Evolutionary conservation across 1,140 invertebrate genomes (phyloP).

Genomic region (Papilio aristodemus): DNA sequence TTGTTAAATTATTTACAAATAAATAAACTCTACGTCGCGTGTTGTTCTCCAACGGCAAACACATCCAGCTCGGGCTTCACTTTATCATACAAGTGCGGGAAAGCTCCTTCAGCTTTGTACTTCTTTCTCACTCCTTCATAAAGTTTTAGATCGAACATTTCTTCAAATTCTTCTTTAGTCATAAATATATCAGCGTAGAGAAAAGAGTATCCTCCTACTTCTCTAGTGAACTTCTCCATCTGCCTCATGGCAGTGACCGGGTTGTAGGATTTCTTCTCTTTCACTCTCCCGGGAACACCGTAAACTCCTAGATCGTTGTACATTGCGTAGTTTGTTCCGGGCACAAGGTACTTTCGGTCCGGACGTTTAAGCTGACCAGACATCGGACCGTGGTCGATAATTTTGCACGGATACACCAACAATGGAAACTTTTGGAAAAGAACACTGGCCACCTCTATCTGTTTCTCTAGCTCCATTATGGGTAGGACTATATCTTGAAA

Average conservation of each 20-base stretch:
- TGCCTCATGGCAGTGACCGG: slow-evolving; percentile 74
- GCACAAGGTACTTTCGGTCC: slow-evolving; percentile 83
- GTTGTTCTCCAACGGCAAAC: slow-evolving; percentile 82
- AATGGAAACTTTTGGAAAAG: slow-evolving; percentile 88
- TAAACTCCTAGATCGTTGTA: slow-evolving; percentile 92
- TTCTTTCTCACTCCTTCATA: slow-evolving; percentile 86
- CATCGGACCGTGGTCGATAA: slow-evolving; percentile 86
- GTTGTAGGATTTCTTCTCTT: slow-evolving; percentile 82
- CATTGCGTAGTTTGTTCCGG: slow-evolving; percentile 81
- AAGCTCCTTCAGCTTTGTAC: slow-evolving; percentile 85
- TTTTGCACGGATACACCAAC: slow-evolving; percentile 90
- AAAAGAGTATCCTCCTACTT: slow-evolving; percentile 86
- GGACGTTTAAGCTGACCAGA: slow-evolving; percentile 84
- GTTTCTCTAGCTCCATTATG: slow-evolving; percentile 83
- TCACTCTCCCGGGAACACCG: slow-evolving; percentile 85
- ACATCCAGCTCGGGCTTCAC: slow-evolving; percentile 88
- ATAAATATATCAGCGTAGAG: slow-evolving; percentile 88
- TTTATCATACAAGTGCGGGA: slow-evolving; percentile 92
- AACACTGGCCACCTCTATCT: slow-evolving; percentile 85
- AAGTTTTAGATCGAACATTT: slow-evolving; percentile 90
- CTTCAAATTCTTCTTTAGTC: slow-evolving; percentile 89
- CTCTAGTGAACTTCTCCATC: slow-evolving; percentile 81
- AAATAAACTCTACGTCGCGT: slow-evolving; percentile 64
- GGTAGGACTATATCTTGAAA: slow-evolving; percentile 93
- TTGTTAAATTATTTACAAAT: not conserved